These are phyloP conservation scores for Dendrolimus punctatus DNA, from an alignment of 1,140 invertebrate species.

Conservation along the genomic window DNA sequence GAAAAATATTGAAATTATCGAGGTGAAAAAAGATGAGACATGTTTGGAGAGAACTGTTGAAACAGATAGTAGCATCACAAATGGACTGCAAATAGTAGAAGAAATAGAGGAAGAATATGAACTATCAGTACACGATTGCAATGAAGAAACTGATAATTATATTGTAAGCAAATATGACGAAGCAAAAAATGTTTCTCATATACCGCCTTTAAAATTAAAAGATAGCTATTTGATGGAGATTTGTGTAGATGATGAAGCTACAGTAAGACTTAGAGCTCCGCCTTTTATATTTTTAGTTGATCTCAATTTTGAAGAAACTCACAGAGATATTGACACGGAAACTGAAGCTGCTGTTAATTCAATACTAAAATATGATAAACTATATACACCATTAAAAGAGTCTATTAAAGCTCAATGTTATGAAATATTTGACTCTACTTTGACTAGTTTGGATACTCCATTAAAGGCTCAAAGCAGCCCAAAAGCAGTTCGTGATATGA, in stretches of 20 bases:
- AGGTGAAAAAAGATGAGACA: slow-evolving; percentile 6
- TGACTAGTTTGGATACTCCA: slow-evolving; percentile 58
- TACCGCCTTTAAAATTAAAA: slow-evolving; percentile 36
- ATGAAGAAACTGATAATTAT: slow-evolving; percentile 47
- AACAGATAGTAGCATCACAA: slow-evolving; percentile 18
- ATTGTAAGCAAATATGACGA: slow-evolving; percentile 30
- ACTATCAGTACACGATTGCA: slow-evolving; percentile 39
- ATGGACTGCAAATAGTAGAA: slow-evolving; percentile 24
- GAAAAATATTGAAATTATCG: not conserved
- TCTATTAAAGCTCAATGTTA: slow-evolving; percentile 33
- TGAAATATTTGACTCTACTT: slow-evolving; percentile 58
- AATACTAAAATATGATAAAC: slow-evolving; percentile 37
- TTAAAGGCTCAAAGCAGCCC: slow-evolving; percentile 34
- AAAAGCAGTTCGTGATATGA: slow-evolving; percentile 22
- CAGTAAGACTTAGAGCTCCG: slow-evolving; percentile 45
- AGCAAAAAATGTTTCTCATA: slow-evolving; percentile 15
- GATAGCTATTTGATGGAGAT: slow-evolving; percentile 58
- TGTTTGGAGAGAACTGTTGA: slow-evolving; percentile 19
- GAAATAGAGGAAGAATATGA: slow-evolving; percentile 38
- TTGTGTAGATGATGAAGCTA: slow-evolving; percentile 52
- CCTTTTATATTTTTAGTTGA: slow-evolving; percentile 31
- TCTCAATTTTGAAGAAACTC: slow-evolving; percentile 17
- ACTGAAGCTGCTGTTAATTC: slow-evolving; percentile 40
- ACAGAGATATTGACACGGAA: slow-evolving; percentile 25
- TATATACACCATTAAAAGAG: slow-evolving; percentile 56